Evolutionary conservation across 1,140 invertebrate species (phyloP), one percentile per base, ranked within the genome.

Genomic region (Drosophila albomicans): DNA sequence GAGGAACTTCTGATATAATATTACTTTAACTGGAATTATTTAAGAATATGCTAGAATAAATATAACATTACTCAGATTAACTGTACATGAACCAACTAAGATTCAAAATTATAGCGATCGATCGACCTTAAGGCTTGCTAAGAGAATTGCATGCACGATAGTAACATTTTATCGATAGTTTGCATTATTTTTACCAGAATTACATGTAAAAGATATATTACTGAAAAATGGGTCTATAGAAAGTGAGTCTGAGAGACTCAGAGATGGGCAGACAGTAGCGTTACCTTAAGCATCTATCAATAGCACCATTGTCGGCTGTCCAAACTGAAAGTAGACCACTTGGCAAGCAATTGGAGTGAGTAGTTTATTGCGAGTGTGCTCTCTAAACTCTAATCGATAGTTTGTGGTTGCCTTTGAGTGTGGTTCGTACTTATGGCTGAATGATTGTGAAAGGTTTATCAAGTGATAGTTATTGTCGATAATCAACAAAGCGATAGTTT

Each of bases 151-250:
- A n/a, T n/a, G n/a, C n/a, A n/a, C n/a, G n/a, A n/a, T n/a, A n/a
- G n/a, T n/a, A n/a, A n/a, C n/a, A n/a, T n/a, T n/a, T n/a, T n/a
- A n/a, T n/a, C n/a, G n/a, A n/a, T n/a, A n/a, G n/a, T n/a, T n/a
- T n/a, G n/a, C n/a, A n/a, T n/a, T n/a, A n/a, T n/a, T n/a, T n/a
- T n/a, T n/a, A n/a, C n/a, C n/a, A n/a, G n/a, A n/a, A n/a, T n/a
- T n/a, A n/a, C n/a, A n/a, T n/a, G n/a, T n/a, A n/a, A n/a, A n/a
- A n/a, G n/a, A n/a, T n/a, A n/a, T n/a, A n/a, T n/a, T n/a, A n/a
- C n/a, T n/a, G n/a, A n/a, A n/a, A n/a, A 66, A 66, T 35, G 69
- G 64, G 68, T 51, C 51, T 38, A 56, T 62, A 54, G 66, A 69
- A 69, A 74, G 70, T 72, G 70, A 72, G 46, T 52, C 63, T 57